Evolutionary conservation across 2,113 vertebrate genomes (phyloP), one percentile per base, ranked within the genome.

Genomic region (Pungitius pungitius): DNA sequence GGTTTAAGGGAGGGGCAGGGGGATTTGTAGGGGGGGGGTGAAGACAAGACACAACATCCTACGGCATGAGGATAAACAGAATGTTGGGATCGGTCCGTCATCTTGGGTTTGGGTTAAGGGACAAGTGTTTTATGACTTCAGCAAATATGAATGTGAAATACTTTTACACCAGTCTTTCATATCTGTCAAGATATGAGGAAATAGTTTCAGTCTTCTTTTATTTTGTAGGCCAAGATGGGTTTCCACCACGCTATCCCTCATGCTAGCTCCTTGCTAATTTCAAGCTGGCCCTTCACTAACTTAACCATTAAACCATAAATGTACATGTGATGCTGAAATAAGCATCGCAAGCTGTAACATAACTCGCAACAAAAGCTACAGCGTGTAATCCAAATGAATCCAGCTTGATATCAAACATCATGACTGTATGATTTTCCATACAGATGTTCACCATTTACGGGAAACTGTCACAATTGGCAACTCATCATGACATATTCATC

Each of bases 1-100:
- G 72, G 78, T 80, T 62, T 60, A 78, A 69, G 58, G 66, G 52
- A 52, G 84, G 83, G 62, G 33, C 30, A 63, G 52, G 56, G 84
- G 82, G 60, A 64, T 78, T 85, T 84, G 71, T 2, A 52, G 33
- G n/a, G n/a, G n/a, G n/a, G n/a, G n/a, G n/a, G 77, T 2, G 42
- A 13, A 4, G 75, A 77, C 76, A 61, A 91, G 86, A 89, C 86
- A 82, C 60, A 90, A 87, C n/a, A n/a, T n/a, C n/a, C n/a, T n/a
- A n/a, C n/a, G n/a, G n/a, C n/a, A n/a, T n/a, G 84, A 90, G 45
- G 75, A 80, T 69, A 85, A 89, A 83, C 85, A 84, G 80, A 35
- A 54, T 45, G 47, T 56, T 17, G 39, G 52, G 65, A 65, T 45
- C 18, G 60, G 49, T 68, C 60, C 49, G 77, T 77, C 75, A 47